These are phyloP conservation scores for Acronicta psi DNA, from an alignment of 2,888 invertebrate species.

Conservation along the genomic window DNA sequence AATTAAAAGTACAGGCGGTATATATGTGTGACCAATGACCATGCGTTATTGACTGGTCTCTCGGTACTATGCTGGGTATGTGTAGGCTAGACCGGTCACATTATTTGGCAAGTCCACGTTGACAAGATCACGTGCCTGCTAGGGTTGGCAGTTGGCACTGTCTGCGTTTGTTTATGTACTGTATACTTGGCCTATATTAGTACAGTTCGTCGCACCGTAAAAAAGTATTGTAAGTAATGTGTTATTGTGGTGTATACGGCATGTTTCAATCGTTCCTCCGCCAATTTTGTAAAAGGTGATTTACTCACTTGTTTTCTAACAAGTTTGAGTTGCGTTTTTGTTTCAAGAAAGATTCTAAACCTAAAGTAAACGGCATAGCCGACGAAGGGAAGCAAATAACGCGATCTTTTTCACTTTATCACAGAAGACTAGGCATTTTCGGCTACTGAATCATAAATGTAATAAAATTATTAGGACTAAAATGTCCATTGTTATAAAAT, in stretches of 20 bases:
- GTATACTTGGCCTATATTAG: slow-evolving; percentile 35
- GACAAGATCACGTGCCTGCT: slow-evolving; percentile 38
- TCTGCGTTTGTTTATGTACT: slow-evolving; percentile 6
- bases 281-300: not conserved
- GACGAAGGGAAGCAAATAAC: too few relatives aligned
- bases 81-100: slow-evolving; percentile 29
- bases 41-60: not conserved
- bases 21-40: not conserved
- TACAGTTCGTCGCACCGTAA: slow-evolving; percentile 17
- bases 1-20: not conserved
- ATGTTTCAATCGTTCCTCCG: not conserved
- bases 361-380: too few relatives aligned
- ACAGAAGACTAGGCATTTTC: too few relatives aligned
- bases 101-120: slow-evolving; percentile 47
- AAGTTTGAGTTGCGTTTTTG: too few relatives aligned
- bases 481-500: too few relatives aligned
- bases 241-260: not conserved
- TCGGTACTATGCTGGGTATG: slow-evolving; percentile 9
- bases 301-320: too few relatives aligned
- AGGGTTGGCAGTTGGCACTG: slow-evolving; percentile 51
- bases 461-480: too few relatives aligned
- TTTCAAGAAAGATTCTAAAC: too few relatives aligned
- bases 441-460: too few relatives aligned
- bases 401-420: too few relatives aligned
- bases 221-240: slow-evolving; percentile 7